phyloP scores from a whole-genome alignment of 2,113 vertebrate species.

The Macaca mulatta region DNA sequence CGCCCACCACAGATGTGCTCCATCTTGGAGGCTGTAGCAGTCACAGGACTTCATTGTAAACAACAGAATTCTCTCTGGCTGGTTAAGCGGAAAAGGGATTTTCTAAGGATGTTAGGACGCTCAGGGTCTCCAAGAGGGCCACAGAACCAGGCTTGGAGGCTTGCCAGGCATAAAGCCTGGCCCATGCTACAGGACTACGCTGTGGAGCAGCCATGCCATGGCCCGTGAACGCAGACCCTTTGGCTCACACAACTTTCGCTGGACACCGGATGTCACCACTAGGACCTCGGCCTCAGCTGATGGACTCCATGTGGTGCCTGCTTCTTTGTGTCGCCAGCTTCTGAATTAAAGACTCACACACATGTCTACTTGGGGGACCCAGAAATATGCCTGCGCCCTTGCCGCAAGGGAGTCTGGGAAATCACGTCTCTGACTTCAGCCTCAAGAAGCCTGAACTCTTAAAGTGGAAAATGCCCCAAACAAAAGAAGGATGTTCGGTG shows the following conservation, averaged over 20 bases:
- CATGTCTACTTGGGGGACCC: not conserved
- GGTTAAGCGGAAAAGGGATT: not conserved
- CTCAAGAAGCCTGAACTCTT: not conserved
- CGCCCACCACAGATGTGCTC: fast-evolving
- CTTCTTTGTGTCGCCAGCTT: not conserved
- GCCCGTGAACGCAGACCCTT: not conserved
- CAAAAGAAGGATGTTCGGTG: not conserved
- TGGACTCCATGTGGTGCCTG: not conserved
- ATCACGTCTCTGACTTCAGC: not conserved
- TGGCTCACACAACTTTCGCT: no score
- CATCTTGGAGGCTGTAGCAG: not conserved
- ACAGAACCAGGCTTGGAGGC: not conserved
- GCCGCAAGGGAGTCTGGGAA: not conserved
- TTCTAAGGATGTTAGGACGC: not conserved
- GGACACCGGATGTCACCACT: not conserved
- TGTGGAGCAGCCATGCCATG: fast-evolving
- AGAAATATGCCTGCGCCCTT: not conserved
- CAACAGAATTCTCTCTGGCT: not conserved
- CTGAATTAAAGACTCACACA: not conserved
- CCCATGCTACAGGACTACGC: no score
- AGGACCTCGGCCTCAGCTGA: not conserved
- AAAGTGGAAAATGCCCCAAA: not conserved
- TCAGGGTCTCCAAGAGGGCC: not conserved
- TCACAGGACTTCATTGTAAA: not conserved
- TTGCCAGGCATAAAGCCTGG: not conserved